Evolutionary conservation across 2,113 vertebrate genomes (phyloP), one percentile per base, ranked within the genome.

Genomic region (Speoplatyrhinus poulsoni): DNA sequence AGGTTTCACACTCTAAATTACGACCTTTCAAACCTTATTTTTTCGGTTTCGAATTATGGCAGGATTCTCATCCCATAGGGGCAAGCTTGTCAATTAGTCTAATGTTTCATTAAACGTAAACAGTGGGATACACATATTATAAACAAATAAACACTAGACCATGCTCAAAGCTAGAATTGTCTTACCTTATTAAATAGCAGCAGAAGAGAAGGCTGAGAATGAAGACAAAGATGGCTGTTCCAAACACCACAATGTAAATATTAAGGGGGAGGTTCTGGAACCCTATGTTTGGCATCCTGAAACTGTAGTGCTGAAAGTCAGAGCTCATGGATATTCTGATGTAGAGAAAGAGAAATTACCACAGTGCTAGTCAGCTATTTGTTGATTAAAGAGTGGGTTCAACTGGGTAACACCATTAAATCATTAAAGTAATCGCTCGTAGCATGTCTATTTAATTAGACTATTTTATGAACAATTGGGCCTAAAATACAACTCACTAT

Each of bases 281-380:
- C 92, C 98, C 97, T 67, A 99, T 99, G 91, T 98, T 99, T 83
- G 98, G 98, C 98, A 99, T 99, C 90, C 94, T 99, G 95, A 98
- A 97, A 92, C 92, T 96, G 91, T 96, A 96, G 89, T 96, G 95
- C 79, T 95, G 94, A 86, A 96, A 96, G 88, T 96, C 94, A 1
- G 95, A 94, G 95, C 93, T 98, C 97, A 99, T 98, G 94, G 95
- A 95, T 95, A 91, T 91, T 94, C 97, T 99, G 88, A 55, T 69
- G 50, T 69, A 62, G 82, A 82, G 59, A 81, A 16, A 79, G 15
- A 48, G 4, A 78, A 62, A 74, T 5, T 11, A 62, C 41, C 65
- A 1, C 46, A 3, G 10, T 60, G 0, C 69, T 26, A 32, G 60
- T 33, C 2, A 26, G 26, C 26, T 26, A 26, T 26, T 26, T 26